A percentile compares a stretch with the other conserved stretches of the same genome.
Evolutionary conservation across 2,888 invertebrate genomes (phyloP).

Genomic region (Acronicta psi): DNA sequence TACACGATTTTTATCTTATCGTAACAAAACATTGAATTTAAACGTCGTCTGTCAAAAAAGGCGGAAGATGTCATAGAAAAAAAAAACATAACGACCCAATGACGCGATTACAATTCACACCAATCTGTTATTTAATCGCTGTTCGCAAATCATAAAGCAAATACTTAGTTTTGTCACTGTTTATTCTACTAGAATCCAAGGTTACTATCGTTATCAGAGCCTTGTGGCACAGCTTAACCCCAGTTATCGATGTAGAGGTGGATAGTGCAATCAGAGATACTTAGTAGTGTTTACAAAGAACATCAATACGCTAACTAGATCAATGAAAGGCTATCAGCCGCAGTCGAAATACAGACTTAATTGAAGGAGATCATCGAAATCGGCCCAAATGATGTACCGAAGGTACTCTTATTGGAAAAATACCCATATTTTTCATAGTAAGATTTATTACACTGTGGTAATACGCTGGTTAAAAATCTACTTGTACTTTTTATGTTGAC

Average conservation of each 20-base stretch:
- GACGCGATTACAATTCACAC: neutral
- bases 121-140: conserved; percentile 9
- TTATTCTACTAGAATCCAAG: conserved; percentile 23
- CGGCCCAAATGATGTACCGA: too few relatives aligned
- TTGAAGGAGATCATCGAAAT: too few relatives aligned
- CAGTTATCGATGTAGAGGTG: conserved; percentile 9
- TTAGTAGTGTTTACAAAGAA: conserved; percentile 1
- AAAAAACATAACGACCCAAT: neutral
- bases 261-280: conserved; percentile 17
- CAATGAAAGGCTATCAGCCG: conserved; percentile 6
- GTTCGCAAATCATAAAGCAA: conserved; percentile 17
- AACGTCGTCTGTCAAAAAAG: too few relatives aligned
- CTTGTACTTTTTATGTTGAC: too few relatives aligned
- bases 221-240: conserved; percentile 5
- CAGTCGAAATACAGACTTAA: neutral
- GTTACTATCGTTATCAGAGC: conserved; percentile 6
- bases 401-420: too few relatives aligned
- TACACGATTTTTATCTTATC: too few relatives aligned
- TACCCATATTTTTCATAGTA: too few relatives aligned
- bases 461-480: too few relatives aligned
- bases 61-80: too few relatives aligned
- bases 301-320: conserved; percentile 4
- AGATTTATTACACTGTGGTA: too few relatives aligned
- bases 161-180: conserved; percentile 9
- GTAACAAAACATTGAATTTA: too few relatives aligned